Evolutionary conservation across 2,113 vertebrate species (phyloP), one percentile per base, ranked within the genome.

Genomic region (Epinephelus lanceolatus): DNA sequence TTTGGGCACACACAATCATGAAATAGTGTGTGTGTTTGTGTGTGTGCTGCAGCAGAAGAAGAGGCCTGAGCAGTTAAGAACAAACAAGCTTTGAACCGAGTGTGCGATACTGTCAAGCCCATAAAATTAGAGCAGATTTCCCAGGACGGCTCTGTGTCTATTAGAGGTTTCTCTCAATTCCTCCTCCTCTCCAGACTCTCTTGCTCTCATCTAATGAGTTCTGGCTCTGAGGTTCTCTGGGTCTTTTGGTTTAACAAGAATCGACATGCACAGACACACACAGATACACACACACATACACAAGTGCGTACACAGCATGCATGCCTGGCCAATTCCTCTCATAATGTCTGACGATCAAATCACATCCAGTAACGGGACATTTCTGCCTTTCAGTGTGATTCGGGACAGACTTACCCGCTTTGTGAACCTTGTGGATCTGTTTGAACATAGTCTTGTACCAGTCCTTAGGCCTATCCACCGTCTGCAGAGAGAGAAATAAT

Each of bases 401-500:
- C 1, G 6, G 62, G 5, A 2, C 3, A 57, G 19, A 71, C 86
- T 56, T 76, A 99, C 98, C 98, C 47, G 98, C 96, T 93, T 97
- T 99, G 92, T 99, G 98, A 81, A 99, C 98, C 96, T 97, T 99
- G 92, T 99, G 98, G 87, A 99, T 99, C 93, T 99, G 98, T 92
- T 99, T 99, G 92, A 99, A 99, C 98, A 99, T 99, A 2, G 98
- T 99, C 96, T 99, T 99, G 94, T 99, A 99, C 98, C 98, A 99
- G 86, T 99, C 98, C 94, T 99, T 99, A 0, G 98, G 98, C 89
- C 97, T 93, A 92, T 99, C 98, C 87, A 99, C 98, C 10, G 98
- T 99, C 98, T 99, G 92, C 6, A 57, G 51, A 72, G 60, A 92
- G 59, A 83, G 53, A 86, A 74, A 85, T 17, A 87, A 84, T 5